phyloP scores from a whole-genome alignment of 2,113 vertebrate genomes.

The Chascanopsetta lugubris region DNA sequence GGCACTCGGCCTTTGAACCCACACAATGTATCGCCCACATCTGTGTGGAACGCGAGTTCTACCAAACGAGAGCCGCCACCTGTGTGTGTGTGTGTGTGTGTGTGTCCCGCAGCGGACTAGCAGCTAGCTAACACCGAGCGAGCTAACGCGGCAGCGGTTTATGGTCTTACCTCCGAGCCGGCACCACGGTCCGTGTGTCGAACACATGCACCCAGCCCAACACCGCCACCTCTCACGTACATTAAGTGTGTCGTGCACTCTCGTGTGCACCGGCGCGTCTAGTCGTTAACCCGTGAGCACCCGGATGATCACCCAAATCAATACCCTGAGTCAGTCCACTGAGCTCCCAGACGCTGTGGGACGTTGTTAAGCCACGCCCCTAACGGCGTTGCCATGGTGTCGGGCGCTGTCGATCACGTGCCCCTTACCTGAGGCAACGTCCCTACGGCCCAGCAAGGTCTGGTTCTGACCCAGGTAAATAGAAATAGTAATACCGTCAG shows the following conservation, averaged over 20 bases:
- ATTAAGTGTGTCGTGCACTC: too few species aligned
- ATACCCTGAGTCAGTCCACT: too few species aligned
- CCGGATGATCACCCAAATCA: too few species aligned
- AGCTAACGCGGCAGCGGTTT: constrained; percentile 11
- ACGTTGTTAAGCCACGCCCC: constrained; percentile 46
- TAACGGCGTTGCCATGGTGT: constrained; percentile 9
- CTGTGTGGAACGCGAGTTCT: too few species aligned
- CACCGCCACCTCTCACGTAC: too few species aligned
- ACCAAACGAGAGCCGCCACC: constrained; percentile 2
- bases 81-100: too few species aligned
- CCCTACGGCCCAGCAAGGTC: background rate
- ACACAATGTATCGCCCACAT: too few species aligned
- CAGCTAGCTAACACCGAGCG: background rate
- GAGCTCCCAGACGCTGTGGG: background rate
- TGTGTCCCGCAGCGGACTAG: constrained; percentile 48
- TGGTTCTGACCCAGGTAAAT: background rate
- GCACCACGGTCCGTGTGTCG: constrained; percentile 1
- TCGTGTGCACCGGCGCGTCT: too few species aligned
- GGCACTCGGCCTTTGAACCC: background rate
- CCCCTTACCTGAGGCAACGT: constrained; percentile 13
- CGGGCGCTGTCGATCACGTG: constrained; percentile 7
- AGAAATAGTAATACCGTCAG: background rate
- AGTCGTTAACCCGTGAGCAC: too few species aligned
- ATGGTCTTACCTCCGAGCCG: constrained; percentile 50
- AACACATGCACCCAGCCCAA: background rate